These are phyloP conservation scores for Petrophora chlorosata DNA, from an alignment of 2,888 invertebrate genomes.

Conservation along the genomic window DNA sequence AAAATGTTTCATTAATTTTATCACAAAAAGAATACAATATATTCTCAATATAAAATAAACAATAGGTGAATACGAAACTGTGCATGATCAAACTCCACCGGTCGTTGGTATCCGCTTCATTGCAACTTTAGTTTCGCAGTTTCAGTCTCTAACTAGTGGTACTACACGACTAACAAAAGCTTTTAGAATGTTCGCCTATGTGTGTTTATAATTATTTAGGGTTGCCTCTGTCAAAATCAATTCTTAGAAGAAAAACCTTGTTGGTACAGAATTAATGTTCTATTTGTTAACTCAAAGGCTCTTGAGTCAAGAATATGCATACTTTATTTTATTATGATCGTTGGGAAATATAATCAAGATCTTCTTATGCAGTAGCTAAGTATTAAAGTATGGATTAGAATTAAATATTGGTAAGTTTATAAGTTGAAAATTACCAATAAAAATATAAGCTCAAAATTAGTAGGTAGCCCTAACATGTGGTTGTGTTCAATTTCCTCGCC, in stretches of 20 bases:
- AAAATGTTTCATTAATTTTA: too few relatives aligned
- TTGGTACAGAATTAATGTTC: not conserved
- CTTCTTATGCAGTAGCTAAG: not conserved
- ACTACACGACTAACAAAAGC: conserved; percentile 37
- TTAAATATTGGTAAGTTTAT: not conserved
- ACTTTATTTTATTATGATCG: not conserved
- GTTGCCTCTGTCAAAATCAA: not conserved
- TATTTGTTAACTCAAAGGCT: not conserved
- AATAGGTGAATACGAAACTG: not conserved
- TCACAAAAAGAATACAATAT: too few relatives aligned
- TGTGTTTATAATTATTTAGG: conserved; percentile 2
- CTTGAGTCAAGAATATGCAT: not conserved
- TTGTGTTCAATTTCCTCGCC: conserved; percentile 66
- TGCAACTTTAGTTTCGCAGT: conserved; percentile 7
- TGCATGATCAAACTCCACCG: not conserved
- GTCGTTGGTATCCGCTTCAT: not conserved
- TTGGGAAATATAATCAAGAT: not conserved
- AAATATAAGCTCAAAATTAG: conserved; percentile 4
- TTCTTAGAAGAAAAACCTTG: too few relatives aligned
- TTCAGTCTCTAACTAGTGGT: conserved; percentile 1
- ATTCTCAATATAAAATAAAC: too few relatives aligned
- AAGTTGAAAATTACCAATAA: conserved; percentile 1
- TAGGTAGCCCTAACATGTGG: conserved; percentile 13
- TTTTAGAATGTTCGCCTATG: conserved; percentile 34
- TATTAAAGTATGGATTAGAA: not conserved